Conservation (phyloP, 2,113 vertebrate species). For the Platycercus adscitus region DNA sequence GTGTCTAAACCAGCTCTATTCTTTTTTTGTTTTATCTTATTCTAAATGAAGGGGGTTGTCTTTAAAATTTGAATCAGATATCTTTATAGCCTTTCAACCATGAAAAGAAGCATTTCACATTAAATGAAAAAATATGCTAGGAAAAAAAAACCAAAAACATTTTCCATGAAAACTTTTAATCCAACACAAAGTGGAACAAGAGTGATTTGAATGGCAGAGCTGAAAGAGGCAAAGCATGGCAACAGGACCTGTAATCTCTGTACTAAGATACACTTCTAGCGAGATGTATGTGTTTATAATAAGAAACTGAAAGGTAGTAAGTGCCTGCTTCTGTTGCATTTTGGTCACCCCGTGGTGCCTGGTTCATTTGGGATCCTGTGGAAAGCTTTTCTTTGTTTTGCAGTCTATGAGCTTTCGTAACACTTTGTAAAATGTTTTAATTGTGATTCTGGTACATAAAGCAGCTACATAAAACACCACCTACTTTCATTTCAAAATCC, state of each 20-base stretch:
- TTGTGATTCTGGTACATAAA: background rate
- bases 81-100: background rate
- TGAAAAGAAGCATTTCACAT: background rate
- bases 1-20: background rate
- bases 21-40: background rate
- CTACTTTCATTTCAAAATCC: background rate
- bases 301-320: background rate
- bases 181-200: background rate
- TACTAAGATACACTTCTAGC: background rate
- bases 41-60: background rate
- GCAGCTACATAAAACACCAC: background rate
- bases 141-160: background rate
- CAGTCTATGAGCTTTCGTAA: background rate
- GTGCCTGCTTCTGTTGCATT: background rate
- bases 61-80: background rate
- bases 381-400: background rate
- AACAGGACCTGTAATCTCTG: background rate
- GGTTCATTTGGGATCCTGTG: background rate
- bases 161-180: background rate
- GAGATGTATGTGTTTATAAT: background rate
- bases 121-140: background rate
- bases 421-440: background rate
- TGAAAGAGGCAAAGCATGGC: background rate
- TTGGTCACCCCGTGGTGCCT: background rate
- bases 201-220: background rate